Conservation (phyloP, 1,140 invertebrate genomes). For the Argopecten irradians region DNA sequence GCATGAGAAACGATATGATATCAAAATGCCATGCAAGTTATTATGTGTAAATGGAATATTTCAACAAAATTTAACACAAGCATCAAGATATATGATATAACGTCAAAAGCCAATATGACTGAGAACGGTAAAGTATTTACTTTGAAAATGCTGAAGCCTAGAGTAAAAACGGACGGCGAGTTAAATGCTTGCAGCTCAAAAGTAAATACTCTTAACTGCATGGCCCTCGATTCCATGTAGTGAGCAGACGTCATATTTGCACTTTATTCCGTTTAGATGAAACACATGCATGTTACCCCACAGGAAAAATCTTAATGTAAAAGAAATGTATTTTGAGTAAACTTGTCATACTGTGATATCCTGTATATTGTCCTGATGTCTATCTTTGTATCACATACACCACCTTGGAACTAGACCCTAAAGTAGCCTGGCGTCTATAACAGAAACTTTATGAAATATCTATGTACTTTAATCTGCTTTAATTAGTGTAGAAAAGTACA, state of each 20-base stretch:
- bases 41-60: not conserved
- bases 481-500: not conserved
- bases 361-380: not conserved
- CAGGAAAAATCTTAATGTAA: not conserved
- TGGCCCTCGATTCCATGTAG: not conserved
- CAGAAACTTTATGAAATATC: not conserved
- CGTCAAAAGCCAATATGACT: not conserved
- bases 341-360: not conserved
- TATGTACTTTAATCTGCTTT: not conserved
- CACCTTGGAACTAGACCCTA: not conserved
- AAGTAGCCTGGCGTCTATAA: not conserved
- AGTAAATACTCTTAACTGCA: not conserved
- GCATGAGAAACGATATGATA: not conserved
- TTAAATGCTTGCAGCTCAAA: not conserved
- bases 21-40: not conserved
- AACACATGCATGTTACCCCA: not conserved
- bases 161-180: not conserved
- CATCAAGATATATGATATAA: not conserved
- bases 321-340: slow-evolving; percentile 12
- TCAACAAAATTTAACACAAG: not conserved
- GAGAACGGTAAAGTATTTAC: not conserved
- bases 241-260: not conserved
- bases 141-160: not conserved
- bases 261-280: not conserved
- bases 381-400: not conserved